phyloP scores from a whole-genome alignment of 2,888 invertebrate species.

The Melanophora roralis region DNA sequence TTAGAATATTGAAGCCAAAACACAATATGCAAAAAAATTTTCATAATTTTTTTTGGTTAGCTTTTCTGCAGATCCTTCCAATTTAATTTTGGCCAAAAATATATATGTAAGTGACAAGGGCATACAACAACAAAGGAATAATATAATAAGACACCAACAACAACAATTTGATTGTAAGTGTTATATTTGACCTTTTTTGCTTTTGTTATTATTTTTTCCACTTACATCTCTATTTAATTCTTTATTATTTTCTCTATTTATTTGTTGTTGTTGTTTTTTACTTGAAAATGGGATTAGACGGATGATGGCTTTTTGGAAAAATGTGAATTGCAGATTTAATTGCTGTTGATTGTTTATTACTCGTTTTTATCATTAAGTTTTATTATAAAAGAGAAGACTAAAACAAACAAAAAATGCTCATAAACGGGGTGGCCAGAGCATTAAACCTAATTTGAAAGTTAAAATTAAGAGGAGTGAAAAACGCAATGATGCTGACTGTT shows the following conservation, averaged over 20 bases:
- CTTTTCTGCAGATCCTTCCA: not conserved
- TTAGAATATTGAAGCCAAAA: conserved; percentile 10
- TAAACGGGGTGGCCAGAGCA: conserved; percentile 21
- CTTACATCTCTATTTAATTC: not conserved
- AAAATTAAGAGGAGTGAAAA: not conserved
- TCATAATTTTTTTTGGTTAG: conserved; percentile 40
- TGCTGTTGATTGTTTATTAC: conserved; percentile 60
- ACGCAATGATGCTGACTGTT: not conserved
- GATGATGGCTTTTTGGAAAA: conserved; percentile 47
- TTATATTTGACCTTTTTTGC: conserved; percentile 51
- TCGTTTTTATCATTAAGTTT: conserved; percentile 53
- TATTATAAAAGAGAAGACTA: conserved; percentile 44
- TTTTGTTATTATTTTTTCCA: conserved; percentile 3
- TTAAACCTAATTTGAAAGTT: conserved; percentile 39
- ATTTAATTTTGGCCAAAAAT: conserved; percentile 33
- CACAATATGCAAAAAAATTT: conserved; percentile 6
- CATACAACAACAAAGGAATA: conserved; percentile 41
- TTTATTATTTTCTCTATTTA: conserved; percentile 22
- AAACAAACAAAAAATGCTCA: conserved; percentile 30
- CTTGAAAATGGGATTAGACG: conserved; percentile 39
- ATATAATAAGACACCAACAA: conserved; percentile 15
- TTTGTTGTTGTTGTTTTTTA: conserved; percentile 35
- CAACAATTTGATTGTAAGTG: conserved; percentile 46
- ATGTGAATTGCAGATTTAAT: conserved; percentile 65
- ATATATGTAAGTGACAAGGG: conserved; percentile 53